Evolutionary conservation across 2,888 invertebrate species (phyloP).

Genomic region (Cheilosia soror): DNA sequence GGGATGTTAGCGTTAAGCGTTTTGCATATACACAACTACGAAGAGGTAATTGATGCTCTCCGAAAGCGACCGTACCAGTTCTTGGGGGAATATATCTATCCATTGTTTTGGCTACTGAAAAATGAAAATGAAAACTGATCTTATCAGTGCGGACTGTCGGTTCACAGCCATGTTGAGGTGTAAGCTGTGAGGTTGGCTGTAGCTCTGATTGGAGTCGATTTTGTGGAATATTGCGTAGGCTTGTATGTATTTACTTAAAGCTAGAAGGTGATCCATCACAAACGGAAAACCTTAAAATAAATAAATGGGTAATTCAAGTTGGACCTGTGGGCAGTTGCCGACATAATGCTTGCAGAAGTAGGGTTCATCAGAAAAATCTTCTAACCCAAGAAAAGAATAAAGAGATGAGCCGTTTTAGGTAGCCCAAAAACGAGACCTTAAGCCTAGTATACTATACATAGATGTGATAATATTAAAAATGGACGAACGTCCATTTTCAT

Average conservation of each 20-base stretch:
- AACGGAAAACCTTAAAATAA: too few relatives aligned
- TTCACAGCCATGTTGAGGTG: slow-evolving; percentile 7
- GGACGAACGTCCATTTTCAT: too few relatives aligned
- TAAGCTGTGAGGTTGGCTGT: background rate
- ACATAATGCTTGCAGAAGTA: too few relatives aligned
- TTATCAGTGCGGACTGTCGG: slow-evolving; percentile 48
- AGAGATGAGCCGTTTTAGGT: too few relatives aligned
- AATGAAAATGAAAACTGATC: slow-evolving; percentile 73
- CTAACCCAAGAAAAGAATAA: too few relatives aligned
- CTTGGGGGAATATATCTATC: slow-evolving; percentile 74
- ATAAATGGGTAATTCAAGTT: too few relatives aligned
- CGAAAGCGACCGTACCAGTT: slow-evolving; percentile 74
- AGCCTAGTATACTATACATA: too few relatives aligned
- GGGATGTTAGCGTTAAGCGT: slow-evolving; percentile 28
- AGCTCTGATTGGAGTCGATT: slow-evolving; percentile 16
- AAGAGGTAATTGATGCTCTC: slow-evolving; percentile 73
- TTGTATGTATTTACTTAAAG: background rate
- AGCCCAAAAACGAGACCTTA: too few relatives aligned
- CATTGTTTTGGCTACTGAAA: slow-evolving; percentile 75
- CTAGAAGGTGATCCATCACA: too few relatives aligned
- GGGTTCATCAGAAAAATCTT: too few relatives aligned
- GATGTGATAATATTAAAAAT: too few relatives aligned
- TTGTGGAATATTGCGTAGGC: background rate
- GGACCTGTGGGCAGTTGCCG: too few relatives aligned
- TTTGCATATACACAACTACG: slow-evolving; percentile 68